Base-by-base conservation (phyloP, 2,888 invertebrate species). In the Aproaerema taeniolella region DNA sequence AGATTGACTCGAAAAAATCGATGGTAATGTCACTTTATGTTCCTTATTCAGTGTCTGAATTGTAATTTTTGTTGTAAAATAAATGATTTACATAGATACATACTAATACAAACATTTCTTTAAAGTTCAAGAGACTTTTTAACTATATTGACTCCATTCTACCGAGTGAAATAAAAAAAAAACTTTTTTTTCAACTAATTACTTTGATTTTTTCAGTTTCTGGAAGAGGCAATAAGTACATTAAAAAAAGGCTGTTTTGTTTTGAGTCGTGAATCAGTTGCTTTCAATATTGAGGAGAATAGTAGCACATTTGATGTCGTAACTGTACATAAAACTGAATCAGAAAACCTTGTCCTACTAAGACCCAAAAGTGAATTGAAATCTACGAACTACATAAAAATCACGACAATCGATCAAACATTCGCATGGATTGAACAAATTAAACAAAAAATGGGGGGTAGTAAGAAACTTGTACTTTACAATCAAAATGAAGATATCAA, bases 401-500 rank as follows among this genome's bases (percentile, higher is more conserved):
- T 89, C 8, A 51, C 66, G 2, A 68, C 78, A 2, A 53, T 63
- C 1, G 82, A 87, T 28, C 58, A 75, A 2, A 59, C 59, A 0
- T 89, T 79, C 47, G 53, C 72, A 0, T 91, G 91, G 91, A 61
- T 91, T 12, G 79, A 88, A 31, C 71, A 77, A 53, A 64, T 63
- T 46, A 88, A 73, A 50, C 83, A 86, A 38, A 79, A 85, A 26
- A 54, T 71, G 0, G 72, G 76, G 38, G 68, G 70, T 16, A 73
- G 75, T 1, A 73, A 81, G 8, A 88, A 89, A 55, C 69, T 93
- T 1, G 78, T 93, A 1, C 63, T 96, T 0, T 89, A 93, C 11
- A 83, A 91, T 1, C 89, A 92, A 66, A 89, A 90, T 47, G 91
- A 92, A 39, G 82, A 88, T 1, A 78, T 91, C 4, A 94, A 89